Conservation (phyloP, 2,113 vertebrate genomes). For the Ivindomyrus marchei region DNA sequence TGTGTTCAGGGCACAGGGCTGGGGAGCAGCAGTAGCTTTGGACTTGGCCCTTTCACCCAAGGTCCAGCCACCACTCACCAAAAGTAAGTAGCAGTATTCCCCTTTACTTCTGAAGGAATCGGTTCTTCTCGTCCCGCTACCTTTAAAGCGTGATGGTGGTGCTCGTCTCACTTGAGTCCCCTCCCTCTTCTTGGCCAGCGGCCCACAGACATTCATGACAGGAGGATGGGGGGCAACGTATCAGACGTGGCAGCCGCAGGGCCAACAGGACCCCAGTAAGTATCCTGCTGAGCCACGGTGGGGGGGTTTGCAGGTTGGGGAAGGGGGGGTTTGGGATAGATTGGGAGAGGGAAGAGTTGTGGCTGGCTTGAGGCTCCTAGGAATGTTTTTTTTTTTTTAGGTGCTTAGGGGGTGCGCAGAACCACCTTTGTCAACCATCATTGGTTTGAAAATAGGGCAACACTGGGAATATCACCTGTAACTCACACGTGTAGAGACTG, state of each 20-base stretch:
- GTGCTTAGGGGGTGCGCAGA: background rate
- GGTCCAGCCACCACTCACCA: constrained; percentile 83
- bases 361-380: background rate
- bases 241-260: constrained; percentile 92
- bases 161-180: constrained; percentile 1
- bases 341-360: background rate
- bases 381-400: background rate
- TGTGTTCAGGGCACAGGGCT: constrained; percentile 72
- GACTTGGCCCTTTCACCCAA: constrained; percentile 86
- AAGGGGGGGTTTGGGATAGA: no score
- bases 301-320: background rate
- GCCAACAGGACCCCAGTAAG: constrained; percentile 90
- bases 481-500: background rate
- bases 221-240: constrained; percentile 93
- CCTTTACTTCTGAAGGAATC: background rate
- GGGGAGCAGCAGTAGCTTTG: constrained; percentile 77
- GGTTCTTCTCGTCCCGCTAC: background rate
- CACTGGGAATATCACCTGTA: background rate
- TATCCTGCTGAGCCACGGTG: constrained; percentile 18
- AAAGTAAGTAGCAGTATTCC: constrained; percentile 67
- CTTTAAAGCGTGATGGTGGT: background rate
- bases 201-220: constrained; percentile 86
- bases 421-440: background rate
- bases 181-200: constrained; percentile 54
- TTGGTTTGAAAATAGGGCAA: background rate